Evolutionary conservation across 2,113 vertebrate species (phyloP), one percentile per base, ranked within the genome.

Genomic region (Lathamus discolor): DNA sequence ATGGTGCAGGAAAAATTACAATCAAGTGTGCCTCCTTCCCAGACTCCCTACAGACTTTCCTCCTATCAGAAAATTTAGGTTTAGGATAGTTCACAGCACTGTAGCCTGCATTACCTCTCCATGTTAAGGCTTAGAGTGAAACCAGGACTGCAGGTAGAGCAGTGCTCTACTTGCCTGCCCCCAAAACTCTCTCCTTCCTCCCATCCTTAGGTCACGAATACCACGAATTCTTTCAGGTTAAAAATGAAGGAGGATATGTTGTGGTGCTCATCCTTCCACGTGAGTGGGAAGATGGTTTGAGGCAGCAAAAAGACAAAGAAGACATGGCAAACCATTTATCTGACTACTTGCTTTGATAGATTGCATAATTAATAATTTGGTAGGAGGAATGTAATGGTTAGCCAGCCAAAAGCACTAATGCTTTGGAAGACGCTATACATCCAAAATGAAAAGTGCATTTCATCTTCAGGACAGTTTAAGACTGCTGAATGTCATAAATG

Each of bases 391-490:
- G 46, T 48, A 78, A 46, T 75, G 44, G 64, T 93, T 88, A 96
- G 11, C 43, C 55, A 94, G 88, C 76, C 62, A 93, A 86, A 84
- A 93, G 22, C 68, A 72, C 13, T 86, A 86, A 84, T 81, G 80
- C 48, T 88, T 90, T 95, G 88, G 66, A 93, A 88, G 55, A 86
- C 84, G 31, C 51, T 92, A 84, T 88, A 55, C 37, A 55, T 81
- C n/a, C 43, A 73, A 86, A 88, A 93, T 72, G 62, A 90, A 95
- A 88, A 91, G 76, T 57, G 41, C 31, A 72, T 88, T 96, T 95
- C 22, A 54, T 90, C 72, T 66, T 81, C 29, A 44, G 39, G 33
- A 77, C 35, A 52, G 39, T 84, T 82, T 29, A 55, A 92, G 68
- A 61, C 37, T 78, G 80, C 37, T 91, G 62, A 92, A 77, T 43